phyloP scores from a whole-genome alignment of 2,797 vertebrate species.

The Antennarius maculatus region DNA sequence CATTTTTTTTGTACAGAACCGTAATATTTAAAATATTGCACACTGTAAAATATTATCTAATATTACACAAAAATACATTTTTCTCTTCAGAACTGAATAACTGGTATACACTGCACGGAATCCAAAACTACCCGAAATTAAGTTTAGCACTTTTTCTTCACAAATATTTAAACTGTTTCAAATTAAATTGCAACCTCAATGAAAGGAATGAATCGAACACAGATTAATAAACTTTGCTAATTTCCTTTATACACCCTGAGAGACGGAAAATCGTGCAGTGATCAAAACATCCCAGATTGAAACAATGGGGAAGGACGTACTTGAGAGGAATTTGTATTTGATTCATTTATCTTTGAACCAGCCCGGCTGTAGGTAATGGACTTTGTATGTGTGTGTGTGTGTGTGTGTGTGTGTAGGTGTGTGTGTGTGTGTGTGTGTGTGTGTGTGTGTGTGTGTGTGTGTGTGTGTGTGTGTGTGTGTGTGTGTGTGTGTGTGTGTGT shows the following conservation, averaged over 20 bases:
- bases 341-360: not conserved
- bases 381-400: too few species aligned
- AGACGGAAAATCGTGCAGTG: not conserved
- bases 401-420: not conserved
- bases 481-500: too few species aligned
- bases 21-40: not conserved
- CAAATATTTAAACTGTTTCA: not conserved
- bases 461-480: too few species aligned
- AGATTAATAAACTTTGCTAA: not conserved
- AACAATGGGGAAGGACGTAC: not conserved
- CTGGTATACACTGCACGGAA: not conserved
- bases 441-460: slow-evolving; percentile 7
- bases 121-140: not conserved
- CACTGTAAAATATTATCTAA: not conserved
- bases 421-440: not conserved
- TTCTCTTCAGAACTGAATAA: too few species aligned
- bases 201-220: not conserved
- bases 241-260: not conserved
- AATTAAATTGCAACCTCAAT: slow-evolving; percentile 1
- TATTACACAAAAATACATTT: too few species aligned
- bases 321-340: not conserved
- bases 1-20: not conserved
- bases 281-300: not conserved
- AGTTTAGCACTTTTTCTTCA: not conserved
- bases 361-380: not conserved